Evolutionary conservation across 2,888 invertebrate genomes (phyloP).

Genomic region (Pterostichus niger): DNA sequence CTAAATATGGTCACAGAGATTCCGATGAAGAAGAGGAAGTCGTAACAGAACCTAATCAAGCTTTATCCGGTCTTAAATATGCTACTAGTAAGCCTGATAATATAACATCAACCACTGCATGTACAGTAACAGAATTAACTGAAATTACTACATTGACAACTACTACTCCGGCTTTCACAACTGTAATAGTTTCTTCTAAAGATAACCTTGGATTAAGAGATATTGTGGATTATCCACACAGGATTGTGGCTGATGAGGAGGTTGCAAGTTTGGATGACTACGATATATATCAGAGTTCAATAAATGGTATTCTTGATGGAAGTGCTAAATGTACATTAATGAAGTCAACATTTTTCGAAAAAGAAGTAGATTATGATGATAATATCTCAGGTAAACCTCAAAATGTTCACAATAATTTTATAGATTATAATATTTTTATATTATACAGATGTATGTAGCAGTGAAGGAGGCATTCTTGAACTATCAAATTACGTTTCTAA

Average conservation of each 20-base stretch:
- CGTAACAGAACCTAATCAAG: not conserved
- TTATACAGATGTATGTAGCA: slow-evolving; percentile 50
- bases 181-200: not conserved
- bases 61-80: not conserved
- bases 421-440: slow-evolving; percentile 12
- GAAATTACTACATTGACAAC: not conserved
- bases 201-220: not conserved
- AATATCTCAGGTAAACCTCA: slow-evolving; percentile 23
- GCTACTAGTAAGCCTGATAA: not conserved
- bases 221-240: not conserved
- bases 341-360: slow-evolving; percentile 56
- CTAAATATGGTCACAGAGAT: slow-evolving; percentile 92
- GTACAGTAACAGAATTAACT: not conserved
- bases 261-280: not conserved
- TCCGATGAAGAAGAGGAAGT: slow-evolving; percentile 83
- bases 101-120: not conserved
- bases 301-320: not conserved
- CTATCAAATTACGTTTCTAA: slow-evolving; percentile 47
- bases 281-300: not conserved
- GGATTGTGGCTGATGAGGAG: not conserved
- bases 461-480: slow-evolving; percentile 42
- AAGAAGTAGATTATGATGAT: slow-evolving; percentile 23
- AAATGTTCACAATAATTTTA: not conserved
- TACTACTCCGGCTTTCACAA: not conserved
- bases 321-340: slow-evolving; percentile 46